Evolutionary conservation across 2,888 invertebrate genomes (phyloP), one percentile per base, ranked within the genome.

Genomic region (Chromoteleia sp.): DNA sequence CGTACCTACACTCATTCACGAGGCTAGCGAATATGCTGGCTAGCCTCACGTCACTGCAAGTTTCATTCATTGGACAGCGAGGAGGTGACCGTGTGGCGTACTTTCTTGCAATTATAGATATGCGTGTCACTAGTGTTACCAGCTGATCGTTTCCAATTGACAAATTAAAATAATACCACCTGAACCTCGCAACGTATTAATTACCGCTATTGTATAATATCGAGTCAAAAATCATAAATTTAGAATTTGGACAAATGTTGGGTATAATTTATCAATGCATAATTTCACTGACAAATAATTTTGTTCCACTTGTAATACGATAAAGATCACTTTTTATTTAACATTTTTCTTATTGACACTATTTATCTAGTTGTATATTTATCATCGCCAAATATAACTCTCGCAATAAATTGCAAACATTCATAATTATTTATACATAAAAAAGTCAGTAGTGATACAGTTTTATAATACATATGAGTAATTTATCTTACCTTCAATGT

Each of bases 1-100:
- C 87, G 85, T 86, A 86, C 86, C 85, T 86, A 87, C 86, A 86
- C 86, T 88, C 88, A 88, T 89, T 88, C 89, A 89, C 86, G 85
- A 82, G 73, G 29, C 70, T 71, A 67, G 76, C 70, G 59, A 81
- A 73, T 76, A 74, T 67, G 70, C 75, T 58, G 83, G 82, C 83
- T 84, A 86, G 63, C 58, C 85, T 87, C 85, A 82, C 86, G 86
- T 84, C 85, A 86, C 75, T 85, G 81, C 84, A 73, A 82, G 85
- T 82, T 86, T 86, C 86, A 87, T 88, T 88, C 87, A 88, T 86
- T 83, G 82, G 76, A 79, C 82, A 83, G 84, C 84, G 83, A 86
- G 82, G 84, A 86, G 86, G 83, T 83, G 84, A 84, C 83, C 85
- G 52, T 82, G 75, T 71, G 70, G 73, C 81, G 76, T 76, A 76